phyloP scores from a whole-genome alignment of 2,888 invertebrate genomes.

The Strigamia crassipes region DNA sequence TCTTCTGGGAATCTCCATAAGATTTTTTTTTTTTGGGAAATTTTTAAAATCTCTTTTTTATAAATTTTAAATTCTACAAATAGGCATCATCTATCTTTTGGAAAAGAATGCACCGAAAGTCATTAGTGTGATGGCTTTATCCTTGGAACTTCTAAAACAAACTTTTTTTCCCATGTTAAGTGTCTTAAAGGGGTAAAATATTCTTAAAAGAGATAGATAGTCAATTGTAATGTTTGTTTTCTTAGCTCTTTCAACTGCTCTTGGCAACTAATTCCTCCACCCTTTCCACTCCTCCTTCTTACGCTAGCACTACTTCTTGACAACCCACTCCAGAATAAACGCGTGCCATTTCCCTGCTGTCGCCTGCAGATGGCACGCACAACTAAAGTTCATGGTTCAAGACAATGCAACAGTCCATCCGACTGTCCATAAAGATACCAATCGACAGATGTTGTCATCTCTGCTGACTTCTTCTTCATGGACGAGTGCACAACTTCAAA shows the following conservation, averaged over 20 bases:
- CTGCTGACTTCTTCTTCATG: background rate
- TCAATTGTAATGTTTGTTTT: constrained; percentile 42
- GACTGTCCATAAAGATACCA: constrained; percentile 35
- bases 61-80: constrained; percentile 36
- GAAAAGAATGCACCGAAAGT: background rate
- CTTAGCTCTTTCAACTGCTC: constrained; percentile 34
- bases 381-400: constrained; percentile 30
- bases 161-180: constrained; percentile 19
- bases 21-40: constrained; percentile 23
- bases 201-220: constrained; percentile 35
- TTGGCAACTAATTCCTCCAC: background rate
- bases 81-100: constrained; percentile 19
- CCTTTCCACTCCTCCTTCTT: constrained; percentile 6
- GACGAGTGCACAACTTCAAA: background rate
- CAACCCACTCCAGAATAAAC: constrained; percentile 36
- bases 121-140: constrained; percentile 24
- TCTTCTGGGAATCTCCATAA: background rate
- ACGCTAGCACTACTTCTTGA: constrained; percentile 8
- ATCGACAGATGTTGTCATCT: constrained; percentile 36
- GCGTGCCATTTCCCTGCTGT: constrained; percentile 40
- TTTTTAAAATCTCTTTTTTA: background rate
- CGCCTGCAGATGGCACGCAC: constrained; percentile 32
- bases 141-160: background rate
- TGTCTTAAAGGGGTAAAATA: constrained; percentile 30
- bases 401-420: constrained; percentile 18